These are phyloP conservation scores for Staurois parvus DNA, from an alignment of 2,797 vertebrate genomes.

Conservation along the genomic window DNA sequence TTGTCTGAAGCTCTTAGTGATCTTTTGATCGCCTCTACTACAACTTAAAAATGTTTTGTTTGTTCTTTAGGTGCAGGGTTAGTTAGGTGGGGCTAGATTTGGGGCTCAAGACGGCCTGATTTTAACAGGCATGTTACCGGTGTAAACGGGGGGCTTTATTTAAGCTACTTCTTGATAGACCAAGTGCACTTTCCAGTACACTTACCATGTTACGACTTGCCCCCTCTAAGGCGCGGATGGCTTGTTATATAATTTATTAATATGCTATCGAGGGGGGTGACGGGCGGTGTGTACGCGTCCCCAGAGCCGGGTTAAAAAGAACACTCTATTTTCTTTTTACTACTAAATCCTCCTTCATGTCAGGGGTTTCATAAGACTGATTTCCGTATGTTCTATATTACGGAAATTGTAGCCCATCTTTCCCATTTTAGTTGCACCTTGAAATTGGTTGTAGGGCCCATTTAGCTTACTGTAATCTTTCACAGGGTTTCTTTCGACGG, in stretches of 20 bases:
- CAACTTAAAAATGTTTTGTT: no score
- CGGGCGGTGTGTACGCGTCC: conserved; percentile 69
- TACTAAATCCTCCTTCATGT: conserved; percentile 71
- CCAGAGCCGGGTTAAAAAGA: conserved; percentile 67
- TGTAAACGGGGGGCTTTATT: conserved; percentile 69
- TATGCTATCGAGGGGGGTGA: conserved; percentile 66
- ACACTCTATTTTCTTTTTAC: conserved; percentile 69
- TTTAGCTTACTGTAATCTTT: conserved; percentile 39
- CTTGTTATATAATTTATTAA: background rate
- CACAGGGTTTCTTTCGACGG: conserved; percentile 69
- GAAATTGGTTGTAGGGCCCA: conserved; percentile 40
- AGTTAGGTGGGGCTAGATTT: conserved; percentile 43
- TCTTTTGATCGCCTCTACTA: no score
- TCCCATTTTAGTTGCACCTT: conserved; percentile 68
- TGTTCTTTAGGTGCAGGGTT: background rate
- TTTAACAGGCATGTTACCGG: conserved; percentile 62
- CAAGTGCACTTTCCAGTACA: conserved; percentile 72
- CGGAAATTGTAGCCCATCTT: conserved; percentile 73
- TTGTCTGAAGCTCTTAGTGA: no score
- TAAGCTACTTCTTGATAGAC: conserved; percentile 66
- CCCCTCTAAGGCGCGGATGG: conserved; percentile 57
- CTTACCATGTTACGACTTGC: conserved; percentile 75
- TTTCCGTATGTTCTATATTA: background rate
- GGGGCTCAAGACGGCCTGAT: conserved; percentile 54
- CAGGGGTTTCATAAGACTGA: fast-evolving